These are phyloP conservation scores for Thripadectes ignobilis DNA, from an alignment of 2,797 vertebrate genomes.

Conservation along the genomic window DNA sequence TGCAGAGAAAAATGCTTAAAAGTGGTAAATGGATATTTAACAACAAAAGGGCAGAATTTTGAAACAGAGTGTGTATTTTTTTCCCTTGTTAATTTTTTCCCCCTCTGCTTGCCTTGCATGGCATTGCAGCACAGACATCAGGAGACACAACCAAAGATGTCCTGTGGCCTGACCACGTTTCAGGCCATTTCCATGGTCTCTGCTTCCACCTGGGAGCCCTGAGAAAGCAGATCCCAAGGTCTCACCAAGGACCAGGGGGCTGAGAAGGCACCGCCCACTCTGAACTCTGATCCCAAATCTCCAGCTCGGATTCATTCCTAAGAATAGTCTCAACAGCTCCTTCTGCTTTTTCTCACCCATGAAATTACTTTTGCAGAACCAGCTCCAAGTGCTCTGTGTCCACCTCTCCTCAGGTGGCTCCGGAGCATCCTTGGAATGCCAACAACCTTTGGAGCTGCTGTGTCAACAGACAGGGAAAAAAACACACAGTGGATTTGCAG, in stretches of 20 bases:
- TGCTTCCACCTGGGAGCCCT: background rate
- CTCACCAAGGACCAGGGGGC: too few relatives aligned
- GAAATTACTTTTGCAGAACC: background rate
- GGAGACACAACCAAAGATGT: background rate
- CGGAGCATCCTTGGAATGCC: background rate
- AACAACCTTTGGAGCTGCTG: background rate
- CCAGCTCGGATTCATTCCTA: rapidly evolving
- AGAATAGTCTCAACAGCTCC: background rate
- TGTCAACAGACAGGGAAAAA: background rate
- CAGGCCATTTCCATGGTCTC: rapidly evolving
- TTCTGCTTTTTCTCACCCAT: background rate
- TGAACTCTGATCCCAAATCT: rapidly evolving
- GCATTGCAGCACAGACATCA: background rate
- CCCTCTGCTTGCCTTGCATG: background rate
- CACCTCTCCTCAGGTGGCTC: background rate
- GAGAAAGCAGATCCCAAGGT: background rate
- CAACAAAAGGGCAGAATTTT: background rate
- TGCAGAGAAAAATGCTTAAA: background rate
- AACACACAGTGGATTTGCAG: rapidly evolving
- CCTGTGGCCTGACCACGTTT: rapidly evolving
- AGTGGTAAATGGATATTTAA: background rate
- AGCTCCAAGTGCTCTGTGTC: background rate
- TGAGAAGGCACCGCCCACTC: background rate
- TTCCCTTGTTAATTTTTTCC: background rate
- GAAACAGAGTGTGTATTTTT: background rate